Percentiles rank a stretch among this genome's conserved stretches.
Conservation (phyloP, 2,888 invertebrate species). For the Ichneumoninae sp. region DNA sequence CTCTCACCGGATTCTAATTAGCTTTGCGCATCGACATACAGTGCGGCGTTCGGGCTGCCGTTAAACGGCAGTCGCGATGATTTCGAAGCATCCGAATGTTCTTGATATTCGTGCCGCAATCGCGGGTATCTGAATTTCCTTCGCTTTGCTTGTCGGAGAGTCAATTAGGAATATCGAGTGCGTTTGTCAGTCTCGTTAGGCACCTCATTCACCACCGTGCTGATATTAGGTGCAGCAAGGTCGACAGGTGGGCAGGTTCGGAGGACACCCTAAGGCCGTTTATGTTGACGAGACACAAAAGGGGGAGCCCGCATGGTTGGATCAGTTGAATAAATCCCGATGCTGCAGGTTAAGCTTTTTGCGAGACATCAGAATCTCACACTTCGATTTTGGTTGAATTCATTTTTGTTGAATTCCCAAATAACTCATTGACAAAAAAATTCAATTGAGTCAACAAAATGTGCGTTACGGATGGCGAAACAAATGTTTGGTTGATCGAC, state of each 20-base stretch:
- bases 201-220: neutral
- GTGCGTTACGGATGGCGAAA: too few relatives aligned
- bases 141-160: neutral
- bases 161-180: conserved; percentile 35
- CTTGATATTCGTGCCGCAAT: conserved; percentile 10
- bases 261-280: neutral
- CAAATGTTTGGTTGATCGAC: too few relatives aligned
- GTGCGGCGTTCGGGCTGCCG: neutral
- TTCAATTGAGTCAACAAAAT: too few relatives aligned
- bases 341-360: too few relatives aligned
- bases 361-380: too few relatives aligned
- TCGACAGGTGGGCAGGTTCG: neutral
- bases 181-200: neutral
- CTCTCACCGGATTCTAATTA: conserved; percentile 33
- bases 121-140: conserved; percentile 7
- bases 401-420: too few relatives aligned
- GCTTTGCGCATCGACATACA: conserved; percentile 27
- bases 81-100: neutral
- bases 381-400: too few relatives aligned
- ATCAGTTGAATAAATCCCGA: too few relatives aligned
- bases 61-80: neutral
- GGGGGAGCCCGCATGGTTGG: too few relatives aligned
- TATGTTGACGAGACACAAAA: too few relatives aligned
- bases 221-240: neutral
- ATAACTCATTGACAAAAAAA: too few relatives aligned